phyloP scores from a whole-genome alignment of 2,888 invertebrate genomes.

The Druceiella hillmani region DNA sequence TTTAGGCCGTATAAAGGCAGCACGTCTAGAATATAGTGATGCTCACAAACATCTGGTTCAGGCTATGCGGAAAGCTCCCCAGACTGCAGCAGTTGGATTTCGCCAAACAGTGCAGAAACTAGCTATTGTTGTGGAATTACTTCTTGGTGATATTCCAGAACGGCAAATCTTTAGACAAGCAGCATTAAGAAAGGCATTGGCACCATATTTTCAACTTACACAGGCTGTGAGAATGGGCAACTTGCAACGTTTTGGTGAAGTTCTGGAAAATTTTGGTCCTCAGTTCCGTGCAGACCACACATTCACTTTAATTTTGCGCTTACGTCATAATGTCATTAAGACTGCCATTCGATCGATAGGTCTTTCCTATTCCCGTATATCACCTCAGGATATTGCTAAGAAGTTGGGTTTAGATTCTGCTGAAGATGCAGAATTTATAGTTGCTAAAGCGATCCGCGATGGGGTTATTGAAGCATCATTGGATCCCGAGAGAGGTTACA shows the following conservation, averaged over 20 bases:
- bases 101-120: constrained; percentile 96
- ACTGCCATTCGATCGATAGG: constrained; percentile 96
- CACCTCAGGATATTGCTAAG: constrained; percentile 89
- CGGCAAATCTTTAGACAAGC: constrained; percentile 92
- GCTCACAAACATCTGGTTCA: constrained; percentile 96
- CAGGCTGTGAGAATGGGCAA: constrained; percentile 96
- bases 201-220: constrained; percentile 95
- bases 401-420: constrained; percentile 92
- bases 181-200: constrained; percentile 79
- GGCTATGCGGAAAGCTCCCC: constrained; percentile 93
- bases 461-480: constrained; percentile 97
- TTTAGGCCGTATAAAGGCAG: constrained; percentile 95
- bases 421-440: constrained; percentile 98
- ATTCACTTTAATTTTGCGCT: constrained; percentile 88
- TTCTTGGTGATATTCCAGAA: constrained; percentile 97
- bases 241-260: constrained; percentile 89
- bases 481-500: constrained; percentile 92
- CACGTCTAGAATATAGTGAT: constrained; percentile 95
- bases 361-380: constrained; percentile 92
- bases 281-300: constrained; percentile 94
- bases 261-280: constrained; percentile 82
- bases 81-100: constrained; percentile 97
- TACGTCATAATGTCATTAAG: constrained; percentile 98
- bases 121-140: constrained; percentile 88
- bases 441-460: constrained; percentile 96